phyloP scores from a whole-genome alignment of 1,140 invertebrate species.

The Saccostrea glomerata region DNA sequence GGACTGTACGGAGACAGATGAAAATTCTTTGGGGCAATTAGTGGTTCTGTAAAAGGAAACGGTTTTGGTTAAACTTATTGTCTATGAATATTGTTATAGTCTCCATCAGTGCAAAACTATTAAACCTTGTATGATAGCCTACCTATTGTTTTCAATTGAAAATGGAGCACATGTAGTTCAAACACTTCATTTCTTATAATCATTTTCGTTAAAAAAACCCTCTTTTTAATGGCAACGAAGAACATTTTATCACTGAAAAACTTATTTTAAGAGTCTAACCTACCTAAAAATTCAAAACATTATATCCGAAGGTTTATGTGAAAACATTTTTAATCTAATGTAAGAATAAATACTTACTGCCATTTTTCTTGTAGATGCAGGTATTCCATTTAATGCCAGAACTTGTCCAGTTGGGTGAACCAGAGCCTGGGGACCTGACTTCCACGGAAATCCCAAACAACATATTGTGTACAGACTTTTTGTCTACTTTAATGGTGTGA shows the following conservation, averaged over 20 bases:
- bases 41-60: conserved; percentile 11
- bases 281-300: too few species aligned
- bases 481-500: conserved; percentile 2
- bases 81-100: neutral
- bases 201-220: too few species aligned
- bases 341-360: conserved; percentile 43
- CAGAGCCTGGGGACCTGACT: neutral
- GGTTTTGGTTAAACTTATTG: neutral
- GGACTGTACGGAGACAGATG: conserved; percentile 6
- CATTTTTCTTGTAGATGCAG: conserved; percentile 56
- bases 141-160: too few species aligned
- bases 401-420: conserved; percentile 40
- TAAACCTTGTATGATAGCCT: too few species aligned
- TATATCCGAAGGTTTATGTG: too few species aligned
- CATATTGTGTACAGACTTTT: conserved; percentile 8
- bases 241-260: too few species aligned
- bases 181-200: too few species aligned
- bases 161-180: too few species aligned
- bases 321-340: too few species aligned
- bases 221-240: too few species aligned
- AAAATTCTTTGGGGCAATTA: conserved; percentile 46
- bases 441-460: conserved; percentile 56
- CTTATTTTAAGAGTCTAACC: too few species aligned
- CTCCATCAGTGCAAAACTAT: too few species aligned
- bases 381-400: conserved; percentile 59